These are phyloP conservation scores for Schizopygopsis malacanthus DNA, from an alignment of 2,797 vertebrate genomes.

Conservation along the genomic window DNA sequence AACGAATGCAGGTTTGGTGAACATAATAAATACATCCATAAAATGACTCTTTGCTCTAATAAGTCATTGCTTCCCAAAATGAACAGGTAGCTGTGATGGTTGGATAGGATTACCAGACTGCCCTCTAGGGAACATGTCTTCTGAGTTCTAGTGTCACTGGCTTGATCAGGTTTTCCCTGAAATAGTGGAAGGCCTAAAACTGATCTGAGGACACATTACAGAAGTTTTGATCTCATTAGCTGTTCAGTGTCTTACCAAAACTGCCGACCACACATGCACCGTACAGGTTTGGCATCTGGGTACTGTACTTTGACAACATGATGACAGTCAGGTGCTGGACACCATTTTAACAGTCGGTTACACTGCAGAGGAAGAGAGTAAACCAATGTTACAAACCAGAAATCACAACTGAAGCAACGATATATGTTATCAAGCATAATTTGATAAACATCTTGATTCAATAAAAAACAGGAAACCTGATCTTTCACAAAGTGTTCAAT, in stretches of 20 bases:
- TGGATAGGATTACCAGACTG: slow-evolving; percentile 20
- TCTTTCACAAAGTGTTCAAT: not conserved
- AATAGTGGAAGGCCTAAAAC: slow-evolving; percentile 17
- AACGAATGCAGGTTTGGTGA: not conserved
- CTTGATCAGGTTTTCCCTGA: slow-evolving; percentile 22
- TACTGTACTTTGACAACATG: slow-evolving; percentile 99
- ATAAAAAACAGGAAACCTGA: not conserved
- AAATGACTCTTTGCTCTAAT: not conserved
- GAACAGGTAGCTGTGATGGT: slow-evolving; percentile 30
- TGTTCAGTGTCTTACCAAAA: slow-evolving; percentile 88
- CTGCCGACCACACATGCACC: slow-evolving; percentile 99
- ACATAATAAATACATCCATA: not conserved
- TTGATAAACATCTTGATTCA: slow-evolving; percentile 3
- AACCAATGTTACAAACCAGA: not conserved
- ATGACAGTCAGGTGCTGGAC: slow-evolving; percentile 99
- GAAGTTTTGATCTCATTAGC: slow-evolving; percentile 19
- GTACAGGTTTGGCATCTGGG: slow-evolving; percentile 98
- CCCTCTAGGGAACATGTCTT: not conserved
- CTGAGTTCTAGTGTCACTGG: slow-evolving; percentile 30
- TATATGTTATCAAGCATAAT: not conserved
- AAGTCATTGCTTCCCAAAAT: not conserved
- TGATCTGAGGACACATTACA: not conserved
- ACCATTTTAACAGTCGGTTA: slow-evolving; percentile 99
- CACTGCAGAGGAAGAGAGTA: slow-evolving; percentile 77
- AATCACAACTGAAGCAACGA: not conserved